A percentile compares a stretch with the other conserved stretches of the same genome.
Evolutionary conservation across 2,113 vertebrate genomes (phyloP).

Genomic region (Semicossyphus pulcher): DNA sequence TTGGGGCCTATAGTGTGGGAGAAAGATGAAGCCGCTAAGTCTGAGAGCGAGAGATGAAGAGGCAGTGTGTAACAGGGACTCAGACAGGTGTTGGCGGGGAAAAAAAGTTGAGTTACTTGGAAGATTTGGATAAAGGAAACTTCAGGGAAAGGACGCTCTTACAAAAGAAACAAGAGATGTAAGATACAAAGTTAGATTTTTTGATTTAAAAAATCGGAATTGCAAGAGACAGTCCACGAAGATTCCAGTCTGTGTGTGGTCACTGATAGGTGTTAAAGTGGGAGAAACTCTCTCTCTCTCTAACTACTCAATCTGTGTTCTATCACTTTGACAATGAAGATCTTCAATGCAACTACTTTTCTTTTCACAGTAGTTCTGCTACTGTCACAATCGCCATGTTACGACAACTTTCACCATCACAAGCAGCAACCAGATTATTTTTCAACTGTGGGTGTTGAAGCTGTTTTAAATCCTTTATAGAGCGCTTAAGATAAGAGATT

Average conservation of each 20-base stretch:
- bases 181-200: background rate
- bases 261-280: too few relatives aligned
- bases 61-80: constrained; percentile 20
- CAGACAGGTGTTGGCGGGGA: constrained; percentile 45
- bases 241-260: too few relatives aligned
- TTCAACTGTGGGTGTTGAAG: background rate
- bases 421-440: background rate
- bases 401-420: background rate
- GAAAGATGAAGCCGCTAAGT: constrained; percentile 46
- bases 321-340: background rate
- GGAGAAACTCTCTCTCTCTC: too few relatives aligned
- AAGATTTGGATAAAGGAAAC: constrained; percentile 10
- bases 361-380: background rate
- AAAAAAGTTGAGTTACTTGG: constrained; percentile 4
- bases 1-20: constrained; percentile 33
- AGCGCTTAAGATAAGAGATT: too few relatives aligned
- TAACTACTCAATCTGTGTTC: too few relatives aligned
- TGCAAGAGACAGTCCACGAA: too few relatives aligned
- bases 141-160: background rate
- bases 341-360: too few relatives aligned
- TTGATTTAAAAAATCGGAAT: too few relatives aligned
- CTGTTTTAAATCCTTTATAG: background rate
- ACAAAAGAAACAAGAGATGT: background rate
- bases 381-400: background rate
- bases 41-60: constrained; percentile 32